Percentiles rank a stretch among this genome's conserved stretches.
Conservation (phyloP, 2,113 vertebrate species). For the Oenanthe melanoleuca region DNA sequence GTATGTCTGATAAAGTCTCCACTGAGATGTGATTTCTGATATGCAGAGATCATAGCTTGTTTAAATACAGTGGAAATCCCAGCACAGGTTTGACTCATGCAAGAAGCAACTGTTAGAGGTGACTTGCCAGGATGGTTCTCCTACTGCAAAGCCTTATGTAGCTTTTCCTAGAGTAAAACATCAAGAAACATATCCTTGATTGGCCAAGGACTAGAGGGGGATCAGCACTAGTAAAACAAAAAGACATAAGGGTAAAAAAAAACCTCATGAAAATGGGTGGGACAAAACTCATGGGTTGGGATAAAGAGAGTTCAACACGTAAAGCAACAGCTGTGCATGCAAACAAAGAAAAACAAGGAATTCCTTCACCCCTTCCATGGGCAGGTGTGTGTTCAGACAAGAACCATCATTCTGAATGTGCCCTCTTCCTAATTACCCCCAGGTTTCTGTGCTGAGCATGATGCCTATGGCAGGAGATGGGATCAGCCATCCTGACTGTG, state of each 20-base stretch:
- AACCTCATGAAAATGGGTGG: accelerated
- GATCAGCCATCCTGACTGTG: background rate
- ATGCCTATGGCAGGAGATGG: background rate
- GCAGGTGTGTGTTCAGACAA: background rate
- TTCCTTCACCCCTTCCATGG: background rate
- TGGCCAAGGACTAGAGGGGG: background rate
- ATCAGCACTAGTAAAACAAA: background rate
- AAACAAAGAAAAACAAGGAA: background rate
- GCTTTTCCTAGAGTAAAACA: background rate
- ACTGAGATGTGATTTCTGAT: background rate
- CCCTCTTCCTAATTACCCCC: background rate
- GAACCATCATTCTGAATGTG: accelerated
- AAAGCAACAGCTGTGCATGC: background rate
- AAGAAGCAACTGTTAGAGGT: background rate
- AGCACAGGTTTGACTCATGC: background rate
- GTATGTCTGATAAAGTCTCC: background rate
- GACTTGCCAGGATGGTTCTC: background rate
- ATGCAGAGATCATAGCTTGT: background rate
- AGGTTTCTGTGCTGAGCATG: background rate
- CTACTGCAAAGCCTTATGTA: background rate
- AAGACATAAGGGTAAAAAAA: background rate
- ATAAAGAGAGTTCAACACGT: background rate
- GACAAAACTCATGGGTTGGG: background rate
- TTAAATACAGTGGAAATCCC: background rate
- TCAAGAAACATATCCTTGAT: background rate